Evolutionary conservation across 2,113 vertebrate genomes (phyloP), one percentile per base, ranked within the genome.

Genomic region (Coptodon bakossiorum): DNA sequence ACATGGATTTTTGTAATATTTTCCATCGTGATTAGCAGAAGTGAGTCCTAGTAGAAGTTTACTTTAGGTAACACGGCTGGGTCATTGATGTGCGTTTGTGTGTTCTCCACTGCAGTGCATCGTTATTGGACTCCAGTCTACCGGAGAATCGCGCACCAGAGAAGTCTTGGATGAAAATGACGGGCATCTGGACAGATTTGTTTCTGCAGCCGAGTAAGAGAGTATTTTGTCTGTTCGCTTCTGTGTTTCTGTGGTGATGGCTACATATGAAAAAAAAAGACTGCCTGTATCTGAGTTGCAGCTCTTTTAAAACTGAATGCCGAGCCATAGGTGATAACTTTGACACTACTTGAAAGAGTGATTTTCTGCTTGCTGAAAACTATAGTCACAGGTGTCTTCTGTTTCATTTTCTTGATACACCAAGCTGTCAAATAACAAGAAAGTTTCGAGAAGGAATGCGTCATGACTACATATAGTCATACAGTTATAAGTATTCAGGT

Each of bases 91-190:
- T 78, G 24, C 10, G 1, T 78, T 79, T 16, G 16, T 43, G 83
- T 78, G 81, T 29, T 52, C 13, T 61, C 68, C 19, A 22, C 40
- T 90, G 0, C 94, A 99, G 98, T 99, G 98, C 12, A 96, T 99
- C 1, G 98, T 99, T 71, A 98, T 99, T 0, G 99, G 98, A 11
- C 96, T 99, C 86, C 99, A 99, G 96, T 99, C 99, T 38, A 99
- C 98, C 0, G 98, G 98, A 1, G 99, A 99, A 94, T 98, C 98
- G 1, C 97, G 99, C 34, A 99, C 99, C 66, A 96, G 98, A 66
- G 99, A 99, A 79, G 98, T 99, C 68, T 95, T 99, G 87, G 99
- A 98, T 0, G 98, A 99, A 93, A 99, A 98, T 0, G 98, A 99
- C 0, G 98, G 98, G 1, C 98, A 96, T 10, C 97, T 99, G 1